Conservation (phyloP, 2,797 vertebrate genomes). For the Ateles fusciceps region DNA sequence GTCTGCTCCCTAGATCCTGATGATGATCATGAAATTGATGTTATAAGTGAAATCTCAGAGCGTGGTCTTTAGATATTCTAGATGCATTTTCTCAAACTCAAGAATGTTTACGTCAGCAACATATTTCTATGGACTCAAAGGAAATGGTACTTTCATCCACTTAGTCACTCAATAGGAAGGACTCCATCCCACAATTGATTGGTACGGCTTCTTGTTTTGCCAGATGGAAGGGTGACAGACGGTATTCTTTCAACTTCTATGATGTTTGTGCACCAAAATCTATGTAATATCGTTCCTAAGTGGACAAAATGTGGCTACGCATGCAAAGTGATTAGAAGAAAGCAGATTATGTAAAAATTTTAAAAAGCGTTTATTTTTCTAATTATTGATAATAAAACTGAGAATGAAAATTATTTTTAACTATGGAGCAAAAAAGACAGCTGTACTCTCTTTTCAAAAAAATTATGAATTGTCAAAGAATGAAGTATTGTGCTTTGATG, state of each 20-base stretch:
- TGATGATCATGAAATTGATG: not conserved
- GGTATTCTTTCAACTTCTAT: not conserved
- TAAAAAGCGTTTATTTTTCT: not conserved
- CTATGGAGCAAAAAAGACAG: not conserved
- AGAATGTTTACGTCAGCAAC: not conserved
- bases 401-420: not conserved
- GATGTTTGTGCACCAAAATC: not conserved
- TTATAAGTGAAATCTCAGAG: not conserved
- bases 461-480: not conserved
- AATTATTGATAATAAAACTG: not conserved
- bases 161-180: rapidly evolving
- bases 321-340: not conserved
- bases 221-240: rapidly evolving
- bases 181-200: rapidly evolving
- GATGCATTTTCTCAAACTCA: not conserved
- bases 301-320: not conserved
- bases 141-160: rapidly evolving
- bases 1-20: not conserved
- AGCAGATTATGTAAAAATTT: not conserved
- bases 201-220: rapidly evolving
- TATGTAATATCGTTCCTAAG: not conserved
- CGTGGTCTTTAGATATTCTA: rapidly evolving
- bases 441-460: not conserved
- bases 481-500: not conserved
- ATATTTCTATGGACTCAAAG: not conserved